Evolutionary conservation across 2,888 invertebrate genomes (phyloP).

Genomic region (Aphidoletes aphidimyza): DNA sequence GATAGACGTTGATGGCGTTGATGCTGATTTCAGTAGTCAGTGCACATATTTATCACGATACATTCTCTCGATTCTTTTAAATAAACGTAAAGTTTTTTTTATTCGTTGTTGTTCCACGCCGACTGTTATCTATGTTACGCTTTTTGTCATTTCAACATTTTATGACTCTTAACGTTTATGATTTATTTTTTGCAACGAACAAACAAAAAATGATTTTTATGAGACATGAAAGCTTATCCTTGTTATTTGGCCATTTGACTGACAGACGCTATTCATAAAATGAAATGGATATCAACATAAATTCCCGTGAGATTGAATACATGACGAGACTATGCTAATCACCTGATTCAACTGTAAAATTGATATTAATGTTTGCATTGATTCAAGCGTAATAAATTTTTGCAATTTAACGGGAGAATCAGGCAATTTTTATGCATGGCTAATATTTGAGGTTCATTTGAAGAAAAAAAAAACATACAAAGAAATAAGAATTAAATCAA

Average conservation of each 20-base stretch:
- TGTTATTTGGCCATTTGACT: background rate
- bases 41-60: constrained; percentile 28
- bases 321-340: background rate
- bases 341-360: background rate
- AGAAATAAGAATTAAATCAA: too few species aligned
- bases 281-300: background rate
- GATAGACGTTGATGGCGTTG: constrained; percentile 8
- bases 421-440: too few species aligned
- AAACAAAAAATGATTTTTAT: background rate
- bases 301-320: background rate
- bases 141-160: background rate
- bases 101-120: too few species aligned
- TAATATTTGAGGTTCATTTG: too few species aligned
- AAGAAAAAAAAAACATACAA: too few species aligned
- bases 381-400: background rate
- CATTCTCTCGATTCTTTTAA: background rate
- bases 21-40: background rate
- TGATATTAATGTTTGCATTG: background rate
- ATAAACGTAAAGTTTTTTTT: background rate
- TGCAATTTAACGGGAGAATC: too few species aligned
- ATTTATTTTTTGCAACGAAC: background rate
- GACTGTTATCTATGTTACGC: background rate
- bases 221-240: constrained; percentile 33
- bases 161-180: constrained; percentile 33
- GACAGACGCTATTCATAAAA: background rate